Conservation (phyloP, 2,113 vertebrate genomes). For the Ophthalmolycus amberensis region DNA sequence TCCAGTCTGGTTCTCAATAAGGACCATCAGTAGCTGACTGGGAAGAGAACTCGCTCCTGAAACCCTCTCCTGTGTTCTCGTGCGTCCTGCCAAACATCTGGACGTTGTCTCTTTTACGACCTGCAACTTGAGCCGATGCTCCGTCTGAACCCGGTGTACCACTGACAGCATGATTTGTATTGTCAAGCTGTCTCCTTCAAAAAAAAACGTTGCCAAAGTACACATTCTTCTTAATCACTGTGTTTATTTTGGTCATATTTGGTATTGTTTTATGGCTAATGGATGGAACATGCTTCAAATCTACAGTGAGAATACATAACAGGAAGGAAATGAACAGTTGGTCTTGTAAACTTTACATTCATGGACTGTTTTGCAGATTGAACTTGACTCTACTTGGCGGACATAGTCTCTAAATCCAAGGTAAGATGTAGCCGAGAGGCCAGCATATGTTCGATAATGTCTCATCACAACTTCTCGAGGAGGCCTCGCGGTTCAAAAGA, state of each 20-base stretch:
- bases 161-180: constrained; percentile 55
- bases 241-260: constrained; percentile 18
- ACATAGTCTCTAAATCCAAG: not conserved
- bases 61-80: constrained; percentile 36
- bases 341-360: not conserved
- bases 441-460: constrained; percentile 23
- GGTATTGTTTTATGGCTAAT: constrained; percentile 44
- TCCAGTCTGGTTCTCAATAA: not conserved
- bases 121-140: constrained; percentile 68
- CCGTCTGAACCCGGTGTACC: constrained; percentile 49
- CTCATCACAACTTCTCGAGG: not conserved
- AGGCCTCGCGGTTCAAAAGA: not conserved
- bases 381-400: not conserved
- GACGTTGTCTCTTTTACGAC: constrained; percentile 72
- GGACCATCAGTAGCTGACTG: constrained; percentile 45
- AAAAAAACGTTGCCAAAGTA: constrained; percentile 27
- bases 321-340: not conserved
- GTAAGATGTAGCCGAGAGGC: not conserved
- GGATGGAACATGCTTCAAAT: constrained; percentile 25
- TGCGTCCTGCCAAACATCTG: constrained; percentile 74
- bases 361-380: constrained; percentile 33
- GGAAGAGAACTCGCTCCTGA: constrained; percentile 22
- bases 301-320: not conserved
- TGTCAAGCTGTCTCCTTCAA: constrained; percentile 36
- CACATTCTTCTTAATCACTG: constrained; percentile 51